phyloP scores from a whole-genome alignment of 2,888 invertebrate species.

The Eupithecia subumbrata region DNA sequence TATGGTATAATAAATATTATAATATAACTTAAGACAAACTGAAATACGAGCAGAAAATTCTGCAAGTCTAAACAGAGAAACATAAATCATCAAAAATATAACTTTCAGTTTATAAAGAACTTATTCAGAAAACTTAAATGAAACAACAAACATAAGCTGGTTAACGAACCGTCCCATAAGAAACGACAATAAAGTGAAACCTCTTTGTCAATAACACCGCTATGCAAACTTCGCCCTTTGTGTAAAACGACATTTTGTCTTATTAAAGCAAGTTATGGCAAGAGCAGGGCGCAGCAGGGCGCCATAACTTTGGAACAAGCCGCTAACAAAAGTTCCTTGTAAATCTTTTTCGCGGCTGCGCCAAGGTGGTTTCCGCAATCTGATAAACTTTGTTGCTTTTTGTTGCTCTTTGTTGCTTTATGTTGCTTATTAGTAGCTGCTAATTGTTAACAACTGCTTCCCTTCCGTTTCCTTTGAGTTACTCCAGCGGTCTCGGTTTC shows the following conservation, averaged over 20 bases:
- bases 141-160: not conserved
- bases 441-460: conserved; percentile 17
- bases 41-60: not conserved
- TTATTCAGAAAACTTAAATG: not conserved
- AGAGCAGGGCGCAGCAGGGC: not conserved
- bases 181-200: conserved; percentile 1
- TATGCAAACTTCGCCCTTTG: conserved; percentile 5
- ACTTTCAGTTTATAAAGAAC: not conserved
- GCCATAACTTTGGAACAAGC: conserved; percentile 25
- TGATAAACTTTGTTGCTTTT: conserved; percentile 21
- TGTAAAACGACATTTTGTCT: conserved; percentile 6
- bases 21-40: not conserved
- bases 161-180: not conserved
- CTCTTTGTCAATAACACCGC: conserved; percentile 4
- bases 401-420: conserved; percentile 8
- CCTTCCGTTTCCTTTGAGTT: conserved; percentile 3
- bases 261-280: not conserved
- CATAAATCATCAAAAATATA: not conserved
- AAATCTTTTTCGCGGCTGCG: conserved; percentile 19
- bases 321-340: conserved; percentile 17
- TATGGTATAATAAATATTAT: too few relatives aligned
- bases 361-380: conserved; percentile 11
- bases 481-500: conserved; percentile 3
- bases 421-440: conserved; percentile 22
- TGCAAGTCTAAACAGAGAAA: not conserved